Evolutionary conservation across 2,797 vertebrate genomes (phyloP).

Genomic region (Takifugu ocellatus): DNA sequence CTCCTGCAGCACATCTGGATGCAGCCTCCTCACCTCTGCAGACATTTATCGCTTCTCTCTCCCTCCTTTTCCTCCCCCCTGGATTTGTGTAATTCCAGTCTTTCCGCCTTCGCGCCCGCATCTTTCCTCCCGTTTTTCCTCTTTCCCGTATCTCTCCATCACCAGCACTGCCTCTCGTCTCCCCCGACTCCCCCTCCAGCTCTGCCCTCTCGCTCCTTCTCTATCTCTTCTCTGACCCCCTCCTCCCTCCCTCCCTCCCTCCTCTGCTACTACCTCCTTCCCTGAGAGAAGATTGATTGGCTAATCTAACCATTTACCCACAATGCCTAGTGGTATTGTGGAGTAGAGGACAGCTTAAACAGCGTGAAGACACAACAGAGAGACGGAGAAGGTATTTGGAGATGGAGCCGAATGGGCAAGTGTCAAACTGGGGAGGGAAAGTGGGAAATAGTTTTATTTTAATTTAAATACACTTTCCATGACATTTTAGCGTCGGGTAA

Average conservation of each 20-base stretch:
- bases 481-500: not conserved
- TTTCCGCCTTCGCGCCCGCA: slow-evolving; percentile 35
- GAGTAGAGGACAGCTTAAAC: slow-evolving; percentile 51
- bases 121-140: slow-evolving; percentile 22
- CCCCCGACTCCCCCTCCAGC: slow-evolving; percentile 8
- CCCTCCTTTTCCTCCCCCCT: not conserved
- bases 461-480: not conserved
- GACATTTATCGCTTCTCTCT: slow-evolving; percentile 12
- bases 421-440: slow-evolving; percentile 15
- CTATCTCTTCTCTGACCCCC: slow-evolving; percentile 8
- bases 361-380: slow-evolving; percentile 43
- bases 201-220: not conserved
- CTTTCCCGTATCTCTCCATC: slow-evolving; percentile 29
- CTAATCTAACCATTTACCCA: slow-evolving; percentile 75
- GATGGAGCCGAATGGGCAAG: slow-evolving; percentile 39
- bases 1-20: slow-evolving; percentile 1
- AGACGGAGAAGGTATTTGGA: slow-evolving; percentile 34
- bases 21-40: slow-evolving; percentile 13
- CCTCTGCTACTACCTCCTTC: slow-evolving; percentile 41
- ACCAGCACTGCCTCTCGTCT: slow-evolving; percentile 12
- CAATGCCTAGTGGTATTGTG: slow-evolving; percentile 60
- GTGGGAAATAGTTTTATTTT: not conserved
- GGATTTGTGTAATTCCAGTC: slow-evolving; percentile 15
- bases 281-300: slow-evolving; percentile 72
- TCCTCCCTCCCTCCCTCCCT: slow-evolving; percentile 1